Base-by-base conservation (phyloP, 2,113 vertebrate species). In the Octodon degus region DNA sequence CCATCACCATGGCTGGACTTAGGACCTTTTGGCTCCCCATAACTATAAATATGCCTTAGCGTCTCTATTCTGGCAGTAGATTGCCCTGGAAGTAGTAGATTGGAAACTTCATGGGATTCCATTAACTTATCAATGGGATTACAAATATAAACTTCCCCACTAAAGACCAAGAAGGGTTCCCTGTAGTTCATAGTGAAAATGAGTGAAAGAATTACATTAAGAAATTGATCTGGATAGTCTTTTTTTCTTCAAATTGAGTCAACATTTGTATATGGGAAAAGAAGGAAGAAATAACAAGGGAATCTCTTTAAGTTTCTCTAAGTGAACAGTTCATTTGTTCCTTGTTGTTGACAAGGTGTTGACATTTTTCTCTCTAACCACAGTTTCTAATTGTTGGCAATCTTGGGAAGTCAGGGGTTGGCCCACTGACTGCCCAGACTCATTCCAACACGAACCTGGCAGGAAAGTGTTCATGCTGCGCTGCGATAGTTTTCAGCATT, bases 381-480 rank as follows among this genome's bases (percentile, higher is more conserved):
- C 1, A 79, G 3, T 84, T 88, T 90, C 40, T 91, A 53, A 82
- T 77, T 95, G 80, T 92, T 90, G 80, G 74, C 85, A 92, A 50
- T 92, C 30, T 40, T 77, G n/a, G 77, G 68, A 87, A 68, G 63
- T 62, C 68, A 95, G 86, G 74, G 80, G 92, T 96, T 97, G 27
- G 87, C n/a, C n/a, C 72, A 80, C 3, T 34, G 30, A 84, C 10
- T 68, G 82, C 4, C 3, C 47, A 53, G 30, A 89, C 27, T 86
- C 63, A 89, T 67, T 30, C 63, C 53, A 90, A 90, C 37, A 67
- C 50, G 50, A 91, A 13, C 8, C n/a, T 86, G 40, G 32, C n/a
- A n/a, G 30, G 34, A 16, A 67, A n/a, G 30, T 47, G 30, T 84
- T 34, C 3, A 27, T 16, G 53, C 34, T 40, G 58, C 47, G 58